Conservation (phyloP, 2,888 invertebrate genomes). For the Phymatocera aterrima region DNA sequence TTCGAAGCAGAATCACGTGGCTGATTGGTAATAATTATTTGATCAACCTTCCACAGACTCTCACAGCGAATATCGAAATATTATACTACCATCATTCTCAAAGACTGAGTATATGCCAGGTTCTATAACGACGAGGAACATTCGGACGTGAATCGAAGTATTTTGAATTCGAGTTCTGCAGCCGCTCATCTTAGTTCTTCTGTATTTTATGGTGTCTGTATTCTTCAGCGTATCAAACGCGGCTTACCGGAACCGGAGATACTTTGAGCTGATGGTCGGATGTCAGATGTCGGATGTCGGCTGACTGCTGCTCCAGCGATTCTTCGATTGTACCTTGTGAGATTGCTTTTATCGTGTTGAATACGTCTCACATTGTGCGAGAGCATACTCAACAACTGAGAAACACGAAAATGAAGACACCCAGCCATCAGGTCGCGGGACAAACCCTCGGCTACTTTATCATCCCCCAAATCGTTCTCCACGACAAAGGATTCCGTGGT, state of each 20-base stretch:
- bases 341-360: conserved; percentile 34
- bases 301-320: conserved; percentile 51
- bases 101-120: too few species aligned
- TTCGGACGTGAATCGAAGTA: conserved; percentile 1
- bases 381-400: background rate
- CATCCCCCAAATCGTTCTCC: conserved; percentile 1
- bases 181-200: conserved; percentile 45
- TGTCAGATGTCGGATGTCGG: conserved; percentile 61
- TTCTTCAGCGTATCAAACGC: conserved; percentile 49
- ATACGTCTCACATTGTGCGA: conserved; percentile 25
- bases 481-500: conserved; percentile 14
- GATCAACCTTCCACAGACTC: too few species aligned
- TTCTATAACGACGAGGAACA: background rate
- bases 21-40: too few species aligned
- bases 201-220: conserved; percentile 56
- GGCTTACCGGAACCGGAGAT: conserved; percentile 58
- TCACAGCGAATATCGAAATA: too few species aligned
- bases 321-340: conserved; percentile 39
- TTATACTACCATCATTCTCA: too few species aligned
- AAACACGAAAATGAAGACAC: conserved; percentile 15
- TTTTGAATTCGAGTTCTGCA: conserved; percentile 22
- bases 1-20: too few species aligned
- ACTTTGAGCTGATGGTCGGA: conserved; percentile 63
- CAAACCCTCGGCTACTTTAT: conserved; percentile 34
- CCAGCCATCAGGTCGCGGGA: conserved; percentile 32